Evolutionary conservation across 2,888 invertebrate genomes (phyloP).

Genomic region (Scaptomyza cyrtandrae): DNA sequence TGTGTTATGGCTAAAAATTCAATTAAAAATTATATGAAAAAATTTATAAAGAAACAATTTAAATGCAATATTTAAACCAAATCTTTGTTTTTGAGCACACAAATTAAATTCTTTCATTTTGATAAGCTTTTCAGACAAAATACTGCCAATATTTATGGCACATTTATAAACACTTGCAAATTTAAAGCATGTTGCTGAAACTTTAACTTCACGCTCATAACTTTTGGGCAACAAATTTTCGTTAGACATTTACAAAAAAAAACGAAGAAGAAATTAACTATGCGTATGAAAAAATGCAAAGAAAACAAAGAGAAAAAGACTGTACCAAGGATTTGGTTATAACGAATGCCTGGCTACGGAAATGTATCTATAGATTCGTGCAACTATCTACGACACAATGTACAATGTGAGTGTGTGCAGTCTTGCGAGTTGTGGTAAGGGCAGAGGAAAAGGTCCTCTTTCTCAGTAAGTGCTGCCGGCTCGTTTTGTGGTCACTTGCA

Average conservation of each 20-base stretch:
- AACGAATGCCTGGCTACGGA: constrained; percentile 26
- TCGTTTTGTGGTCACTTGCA: constrained; percentile 69
- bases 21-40: neutral
- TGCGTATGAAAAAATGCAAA: constrained; percentile 27
- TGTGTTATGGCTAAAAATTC: neutral
- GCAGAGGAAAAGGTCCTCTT: constrained; percentile 12
- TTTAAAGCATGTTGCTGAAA: neutral
- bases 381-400: constrained; percentile 17
- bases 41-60: too few relatives aligned
- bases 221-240: constrained; percentile 43
- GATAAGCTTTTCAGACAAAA: too few relatives aligned
- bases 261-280: constrained; percentile 61
- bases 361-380: constrained; percentile 8
- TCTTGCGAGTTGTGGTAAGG: neutral
- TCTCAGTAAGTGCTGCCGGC: constrained; percentile 41
- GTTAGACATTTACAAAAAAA: constrained; percentile 42
- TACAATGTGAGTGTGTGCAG: constrained; percentile 28
- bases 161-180: too few relatives aligned
- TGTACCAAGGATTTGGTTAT: constrained; percentile 18
- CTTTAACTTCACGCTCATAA: constrained; percentile 49
- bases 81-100: neutral
- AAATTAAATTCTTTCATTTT: too few relatives aligned
- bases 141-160: neutral
- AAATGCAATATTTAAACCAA: neutral
- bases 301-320: neutral